Evolutionary conservation across 2,113 vertebrate genomes (phyloP).

Genomic region (Phainopepla nitens): DNA sequence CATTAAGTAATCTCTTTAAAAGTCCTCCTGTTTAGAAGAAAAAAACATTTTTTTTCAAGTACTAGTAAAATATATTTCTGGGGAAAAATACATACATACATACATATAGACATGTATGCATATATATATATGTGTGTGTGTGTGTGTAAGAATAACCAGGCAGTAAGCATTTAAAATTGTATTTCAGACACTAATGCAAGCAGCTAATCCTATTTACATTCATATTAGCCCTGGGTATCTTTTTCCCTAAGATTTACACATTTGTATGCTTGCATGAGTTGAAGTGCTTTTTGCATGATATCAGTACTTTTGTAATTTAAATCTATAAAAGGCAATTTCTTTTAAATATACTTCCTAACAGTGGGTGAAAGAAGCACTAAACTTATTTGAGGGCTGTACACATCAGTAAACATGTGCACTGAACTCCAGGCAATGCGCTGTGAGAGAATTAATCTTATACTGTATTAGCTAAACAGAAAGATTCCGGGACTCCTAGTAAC

Average conservation of each 20-base stretch:
- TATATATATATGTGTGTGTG: neutral
- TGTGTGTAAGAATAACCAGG: constrained; percentile 68
- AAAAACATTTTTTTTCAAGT: neutral
- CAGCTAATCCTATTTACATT: constrained; percentile 96
- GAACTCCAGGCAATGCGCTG: constrained; percentile 74
- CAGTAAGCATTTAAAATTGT: constrained; percentile 84
- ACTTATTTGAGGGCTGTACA: constrained; percentile 86
- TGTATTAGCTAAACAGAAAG: constrained; percentile 76
- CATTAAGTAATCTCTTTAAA: neutral
- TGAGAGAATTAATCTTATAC: constrained; percentile 85
- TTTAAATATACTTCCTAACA: constrained; percentile 80
- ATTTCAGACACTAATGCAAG: constrained; percentile 85
- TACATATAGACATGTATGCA: neutral
- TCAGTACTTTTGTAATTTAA: constrained; percentile 88
- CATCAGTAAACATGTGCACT: constrained; percentile 85
- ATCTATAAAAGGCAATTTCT: constrained; percentile 86
- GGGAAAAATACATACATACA: neutral
- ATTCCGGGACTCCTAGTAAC: constrained; percentile 47
- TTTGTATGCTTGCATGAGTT: constrained; percentile 88
- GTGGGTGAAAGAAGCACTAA: constrained; percentile 76
- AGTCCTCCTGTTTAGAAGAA: neutral
- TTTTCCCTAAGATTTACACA: constrained; percentile 87
- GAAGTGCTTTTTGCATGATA: constrained; percentile 82
- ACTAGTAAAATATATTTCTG: constrained; percentile 28
- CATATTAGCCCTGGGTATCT: constrained; percentile 87